These are phyloP conservation scores for Eupithecia vulgata DNA, from an alignment of 2,888 invertebrate genomes.

Conservation along the genomic window DNA sequence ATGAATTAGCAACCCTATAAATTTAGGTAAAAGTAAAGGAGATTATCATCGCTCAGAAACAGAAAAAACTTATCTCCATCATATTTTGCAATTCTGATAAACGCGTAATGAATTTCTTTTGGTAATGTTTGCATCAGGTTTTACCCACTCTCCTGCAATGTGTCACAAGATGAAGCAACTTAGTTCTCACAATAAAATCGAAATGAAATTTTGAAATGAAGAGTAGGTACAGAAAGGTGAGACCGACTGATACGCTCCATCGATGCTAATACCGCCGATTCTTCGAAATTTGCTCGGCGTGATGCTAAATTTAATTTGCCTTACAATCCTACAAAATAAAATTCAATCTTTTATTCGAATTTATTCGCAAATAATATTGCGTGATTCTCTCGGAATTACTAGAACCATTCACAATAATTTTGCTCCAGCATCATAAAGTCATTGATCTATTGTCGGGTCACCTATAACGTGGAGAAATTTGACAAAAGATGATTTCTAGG, in stretches of 20 bases:
- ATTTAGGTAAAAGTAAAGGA: too few relatives aligned
- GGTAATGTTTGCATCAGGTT: not conserved
- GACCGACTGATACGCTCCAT: conserved; percentile 53
- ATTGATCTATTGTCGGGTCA: too few relatives aligned
- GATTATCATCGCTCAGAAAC: too few relatives aligned
- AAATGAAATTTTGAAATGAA: conserved; percentile 78
- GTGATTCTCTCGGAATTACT: too few relatives aligned
- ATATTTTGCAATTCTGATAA: not conserved
- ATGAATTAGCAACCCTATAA: too few relatives aligned
- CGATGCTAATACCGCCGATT: conserved; percentile 65
- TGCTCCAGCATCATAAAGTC: too few relatives aligned
- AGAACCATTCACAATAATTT: too few relatives aligned
- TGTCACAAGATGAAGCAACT: conserved; percentile 61
- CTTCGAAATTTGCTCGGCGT: conserved; percentile 46
- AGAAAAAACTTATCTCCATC: too few relatives aligned
- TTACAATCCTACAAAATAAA: conserved; percentile 46
- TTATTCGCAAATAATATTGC: conserved; percentile 29
- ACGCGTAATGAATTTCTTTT: too few relatives aligned
- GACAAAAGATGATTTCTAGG: too few relatives aligned
- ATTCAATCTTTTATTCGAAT: conserved; percentile 24
- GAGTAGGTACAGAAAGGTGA: conserved; percentile 61
- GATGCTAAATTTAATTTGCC: conserved; percentile 57
- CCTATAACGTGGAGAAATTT: too few relatives aligned
- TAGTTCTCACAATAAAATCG: conserved; percentile 81
- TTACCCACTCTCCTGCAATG: conserved; percentile 37